phyloP scores from a whole-genome alignment of 2,888 invertebrate species.

The Hyalella azteca region DNA sequence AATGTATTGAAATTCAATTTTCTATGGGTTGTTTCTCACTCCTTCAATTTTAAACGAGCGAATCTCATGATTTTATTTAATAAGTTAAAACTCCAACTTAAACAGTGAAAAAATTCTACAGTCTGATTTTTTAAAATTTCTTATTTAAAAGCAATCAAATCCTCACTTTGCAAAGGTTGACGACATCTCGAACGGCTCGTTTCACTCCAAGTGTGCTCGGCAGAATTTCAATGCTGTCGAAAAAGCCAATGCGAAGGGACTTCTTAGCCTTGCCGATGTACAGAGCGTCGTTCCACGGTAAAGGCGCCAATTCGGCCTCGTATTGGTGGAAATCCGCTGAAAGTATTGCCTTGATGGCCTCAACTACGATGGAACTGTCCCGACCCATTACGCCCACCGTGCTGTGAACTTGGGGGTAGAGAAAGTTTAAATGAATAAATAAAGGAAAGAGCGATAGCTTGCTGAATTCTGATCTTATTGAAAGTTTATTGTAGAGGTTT shows the following conservation, averaged over 20 bases:
- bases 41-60: too few species aligned
- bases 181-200: not conserved
- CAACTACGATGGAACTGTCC: not conserved
- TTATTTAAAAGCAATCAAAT: too few species aligned
- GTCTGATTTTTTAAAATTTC: too few species aligned
- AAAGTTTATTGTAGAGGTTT: too few species aligned
- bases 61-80: too few species aligned
- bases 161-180: not conserved
- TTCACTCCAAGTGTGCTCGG: not conserved
- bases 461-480: too few species aligned
- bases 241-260: not conserved
- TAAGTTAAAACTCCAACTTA: too few species aligned
- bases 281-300: slow-evolving; percentile 6
- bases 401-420: not conserved
- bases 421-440: not conserved
- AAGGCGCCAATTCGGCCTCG: not conserved
- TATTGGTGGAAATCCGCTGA: not conserved
- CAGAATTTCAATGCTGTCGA: not conserved
- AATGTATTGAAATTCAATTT: too few species aligned
- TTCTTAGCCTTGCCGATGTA: not conserved
- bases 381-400: not conserved
- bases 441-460: too few species aligned
- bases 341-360: not conserved
- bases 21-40: too few species aligned
- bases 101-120: too few species aligned